These are phyloP conservation scores for Cygnus buccinator DNA, from an alignment of 2,113 vertebrate genomes.

Conservation along the genomic window DNA sequence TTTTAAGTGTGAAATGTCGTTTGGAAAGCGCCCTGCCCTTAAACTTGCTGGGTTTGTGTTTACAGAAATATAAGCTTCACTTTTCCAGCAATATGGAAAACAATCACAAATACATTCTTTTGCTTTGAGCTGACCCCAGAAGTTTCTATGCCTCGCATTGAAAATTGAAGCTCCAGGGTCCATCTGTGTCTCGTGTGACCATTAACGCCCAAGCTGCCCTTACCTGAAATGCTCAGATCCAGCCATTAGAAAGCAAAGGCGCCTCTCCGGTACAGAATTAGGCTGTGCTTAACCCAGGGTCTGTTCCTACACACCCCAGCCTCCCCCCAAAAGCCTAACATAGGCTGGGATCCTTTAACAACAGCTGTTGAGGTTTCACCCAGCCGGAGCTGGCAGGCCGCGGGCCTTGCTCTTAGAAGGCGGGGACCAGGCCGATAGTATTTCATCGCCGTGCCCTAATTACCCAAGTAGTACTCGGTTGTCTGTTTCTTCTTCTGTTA, in stretches of 20 bases:
- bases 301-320: not conserved
- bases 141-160: not conserved
- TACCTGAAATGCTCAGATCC: not conserved
- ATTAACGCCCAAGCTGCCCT: not conserved
- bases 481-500: not conserved
- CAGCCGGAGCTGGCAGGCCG: accelerated
- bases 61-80: not conserved
- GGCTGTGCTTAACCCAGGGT: not conserved
- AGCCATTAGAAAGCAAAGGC: not conserved
- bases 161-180: not conserved
- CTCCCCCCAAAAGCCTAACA: not conserved
- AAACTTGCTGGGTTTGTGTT: not conserved
- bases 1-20: not conserved
- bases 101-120: not conserved
- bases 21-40: slow-evolving; percentile 35
- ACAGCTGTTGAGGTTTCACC: not conserved
- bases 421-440: not conserved
- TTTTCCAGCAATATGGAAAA: not conserved
- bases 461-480: not conserved
- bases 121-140: not conserved
- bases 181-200: accelerated
- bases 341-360: not conserved
- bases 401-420: not conserved
- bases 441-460: not conserved
- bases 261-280: not conserved